Evolutionary conservation across 2,888 invertebrate species (phyloP), one percentile per base, ranked within the genome.

Genomic region (Lobophora halterata): DNA sequence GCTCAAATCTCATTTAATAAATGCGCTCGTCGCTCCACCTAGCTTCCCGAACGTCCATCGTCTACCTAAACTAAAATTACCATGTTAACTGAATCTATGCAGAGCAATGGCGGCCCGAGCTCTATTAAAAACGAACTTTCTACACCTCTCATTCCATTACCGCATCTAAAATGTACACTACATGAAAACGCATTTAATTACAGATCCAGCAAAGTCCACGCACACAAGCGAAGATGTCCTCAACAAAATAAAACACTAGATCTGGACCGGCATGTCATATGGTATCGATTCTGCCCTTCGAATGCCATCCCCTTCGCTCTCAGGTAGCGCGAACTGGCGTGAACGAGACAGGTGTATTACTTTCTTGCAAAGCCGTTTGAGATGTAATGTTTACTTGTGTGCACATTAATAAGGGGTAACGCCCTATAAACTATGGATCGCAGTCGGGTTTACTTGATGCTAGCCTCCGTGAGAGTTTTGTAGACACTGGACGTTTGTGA

Each of bases 231-330:
- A 65, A 75, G 76, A 74, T 77, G 79, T 80, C 77, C 64, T 72
- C 77, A 60, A 63, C 71, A 72, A 77, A 81, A 83, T 80, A 83
- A 82, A 81, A 77, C 78, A 76, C 55, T 60, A 65, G n/a, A n/a
- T n/a, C n/a, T n/a, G n/a, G n/a, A 66, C 64, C 63, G 59, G 59
- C 43, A 31, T 79, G 79, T 80, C 79, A 79, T 77, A 68, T 73
- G 69, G 76, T 83, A 85, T 85, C 79, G 85, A 85, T 83, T 85
- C 78, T 69, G 70, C 69, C 73, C 65, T 72, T 68, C 52, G 49
- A 52, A 55, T 41, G 23, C 54, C 28, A 49, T 76, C 75, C 59
- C 66, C 47, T 48, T 80, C 77, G 21, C 53, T 33, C 70, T 31
- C 55, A 57, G 65, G 68, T 65, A 65, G 11, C 8, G 5, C 4